Evolutionary conservation across 1,140 invertebrate species (phyloP).

Genomic region (Lanistes nyassanus): DNA sequence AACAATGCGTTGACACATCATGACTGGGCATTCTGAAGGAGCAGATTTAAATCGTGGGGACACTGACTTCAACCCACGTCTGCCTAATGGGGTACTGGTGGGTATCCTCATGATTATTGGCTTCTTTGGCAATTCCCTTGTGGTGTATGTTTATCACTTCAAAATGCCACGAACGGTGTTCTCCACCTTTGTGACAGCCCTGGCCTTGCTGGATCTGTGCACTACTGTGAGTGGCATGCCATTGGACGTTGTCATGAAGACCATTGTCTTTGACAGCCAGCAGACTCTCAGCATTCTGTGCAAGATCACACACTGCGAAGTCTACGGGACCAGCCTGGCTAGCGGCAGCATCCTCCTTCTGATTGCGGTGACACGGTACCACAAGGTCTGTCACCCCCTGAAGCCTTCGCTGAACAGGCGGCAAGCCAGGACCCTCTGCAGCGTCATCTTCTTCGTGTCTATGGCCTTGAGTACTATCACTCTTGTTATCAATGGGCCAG

Average conservation of each 20-base stretch:
- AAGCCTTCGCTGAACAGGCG: constrained; percentile 2
- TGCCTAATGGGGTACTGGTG: constrained; percentile 28
- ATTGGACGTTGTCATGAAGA: constrained; percentile 32
- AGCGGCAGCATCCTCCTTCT: constrained; percentile 20
- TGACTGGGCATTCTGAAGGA: no score
- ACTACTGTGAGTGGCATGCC: constrained; percentile 30
- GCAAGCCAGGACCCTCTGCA: background rate
- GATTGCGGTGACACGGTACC: constrained; percentile 18
- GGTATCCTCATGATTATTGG: constrained; percentile 23
- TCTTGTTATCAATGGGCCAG: constrained; percentile 26
- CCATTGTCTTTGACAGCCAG: background rate
- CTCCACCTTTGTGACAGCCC: constrained; percentile 28
- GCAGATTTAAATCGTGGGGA: background rate
- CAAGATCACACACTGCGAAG: constrained; percentile 2
- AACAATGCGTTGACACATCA: no score
- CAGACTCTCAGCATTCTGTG: background rate
- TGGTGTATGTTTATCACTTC: constrained; percentile 33
- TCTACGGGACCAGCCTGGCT: constrained; percentile 20
- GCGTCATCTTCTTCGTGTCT: background rate
- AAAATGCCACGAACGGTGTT: constrained; percentile 25
- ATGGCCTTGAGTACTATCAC: constrained; percentile 5
- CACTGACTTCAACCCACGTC: constrained; percentile 26
- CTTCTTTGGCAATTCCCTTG: constrained; percentile 27
- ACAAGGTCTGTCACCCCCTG: constrained; percentile 17
- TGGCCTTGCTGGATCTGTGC: constrained; percentile 32